A percentile compares a stretch with the other conserved stretches of the same genome.
phyloP scores from a whole-genome alignment of 2,797 vertebrate species.

The Crocidura indochinensis region DNA sequence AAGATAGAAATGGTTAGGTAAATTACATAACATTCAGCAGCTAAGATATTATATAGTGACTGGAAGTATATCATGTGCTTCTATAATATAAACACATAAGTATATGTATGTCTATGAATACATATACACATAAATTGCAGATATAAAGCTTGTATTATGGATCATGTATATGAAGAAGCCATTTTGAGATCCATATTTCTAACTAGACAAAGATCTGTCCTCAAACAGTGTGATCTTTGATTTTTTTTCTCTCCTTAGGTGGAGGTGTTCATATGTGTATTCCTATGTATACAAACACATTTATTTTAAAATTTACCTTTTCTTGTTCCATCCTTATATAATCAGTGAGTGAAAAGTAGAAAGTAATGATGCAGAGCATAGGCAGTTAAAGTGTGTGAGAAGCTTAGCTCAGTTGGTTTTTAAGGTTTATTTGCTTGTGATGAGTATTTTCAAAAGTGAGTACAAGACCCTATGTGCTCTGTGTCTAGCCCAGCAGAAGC shows the following conservation, averaged over 20 bases:
- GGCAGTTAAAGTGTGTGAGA: background rate
- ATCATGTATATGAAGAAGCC: background rate
- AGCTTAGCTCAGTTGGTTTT: slow-evolving; percentile 41
- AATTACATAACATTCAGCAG: background rate
- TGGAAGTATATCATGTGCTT: background rate
- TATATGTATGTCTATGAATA: too few species aligned
- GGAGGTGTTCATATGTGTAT: background rate
- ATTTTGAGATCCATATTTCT: background rate
- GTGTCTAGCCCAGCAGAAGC: background rate
- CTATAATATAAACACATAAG: background rate
- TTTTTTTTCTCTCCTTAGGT: slow-evolving; percentile 12
- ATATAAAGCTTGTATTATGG: background rate
- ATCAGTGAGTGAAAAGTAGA: slow-evolving; percentile 11
- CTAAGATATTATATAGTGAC: background rate
- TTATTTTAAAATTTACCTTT: slow-evolving; percentile 17
- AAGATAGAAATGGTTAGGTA: background rate
- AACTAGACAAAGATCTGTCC: background rate
- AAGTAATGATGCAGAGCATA: slow-evolving; percentile 33
- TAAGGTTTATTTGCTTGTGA: slow-evolving; percentile 41
- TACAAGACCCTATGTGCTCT: background rate
- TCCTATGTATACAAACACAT: background rate
- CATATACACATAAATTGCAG: background rate
- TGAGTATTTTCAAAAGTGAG: background rate
- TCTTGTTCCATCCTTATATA: slow-evolving; percentile 2
- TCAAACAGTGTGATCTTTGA: background rate